phyloP scores from a whole-genome alignment of 1,140 invertebrate genomes.

The Macrosteles quadrilineatus region DNA sequence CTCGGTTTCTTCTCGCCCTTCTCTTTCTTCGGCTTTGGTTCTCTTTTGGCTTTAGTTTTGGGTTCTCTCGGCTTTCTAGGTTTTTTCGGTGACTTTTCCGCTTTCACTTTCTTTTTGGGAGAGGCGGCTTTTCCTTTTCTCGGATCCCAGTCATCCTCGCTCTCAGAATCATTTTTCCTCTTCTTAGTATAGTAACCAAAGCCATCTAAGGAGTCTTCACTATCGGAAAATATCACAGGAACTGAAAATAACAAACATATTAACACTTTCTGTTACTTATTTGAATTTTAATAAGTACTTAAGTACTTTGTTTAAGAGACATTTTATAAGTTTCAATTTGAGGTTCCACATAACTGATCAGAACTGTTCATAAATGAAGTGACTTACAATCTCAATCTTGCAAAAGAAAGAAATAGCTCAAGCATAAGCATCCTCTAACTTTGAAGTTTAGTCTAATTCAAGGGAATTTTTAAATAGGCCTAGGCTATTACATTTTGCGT shows the following conservation, averaged over 20 bases:
- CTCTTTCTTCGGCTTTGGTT: constrained; percentile 16
- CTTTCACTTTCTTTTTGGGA: constrained; percentile 1
- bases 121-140: background rate
- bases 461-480: too few species aligned
- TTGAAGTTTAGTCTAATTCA: too few species aligned
- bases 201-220: constrained; percentile 8
- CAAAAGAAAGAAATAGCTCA: too few species aligned
- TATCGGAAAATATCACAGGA: constrained; percentile 19
- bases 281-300: too few species aligned
- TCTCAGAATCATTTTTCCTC: constrained; percentile 20
- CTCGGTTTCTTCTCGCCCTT: background rate
- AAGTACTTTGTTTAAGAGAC: too few species aligned
- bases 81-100: constrained; percentile 11
- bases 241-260: constrained; percentile 22
- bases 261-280: too few species aligned
- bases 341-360: too few species aligned
- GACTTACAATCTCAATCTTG: too few species aligned
- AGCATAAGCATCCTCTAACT: too few species aligned
- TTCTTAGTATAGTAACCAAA: background rate
- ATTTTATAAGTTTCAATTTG: too few species aligned
- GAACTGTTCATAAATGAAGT: too few species aligned
- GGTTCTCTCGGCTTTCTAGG: constrained; percentile 5
- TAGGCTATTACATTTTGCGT: too few species aligned
- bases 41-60: background rate
- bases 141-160: constrained; percentile 12